Evolutionary conservation across 2,888 invertebrate species (phyloP).

Genomic region (Caenorhabditis virilis): DNA sequence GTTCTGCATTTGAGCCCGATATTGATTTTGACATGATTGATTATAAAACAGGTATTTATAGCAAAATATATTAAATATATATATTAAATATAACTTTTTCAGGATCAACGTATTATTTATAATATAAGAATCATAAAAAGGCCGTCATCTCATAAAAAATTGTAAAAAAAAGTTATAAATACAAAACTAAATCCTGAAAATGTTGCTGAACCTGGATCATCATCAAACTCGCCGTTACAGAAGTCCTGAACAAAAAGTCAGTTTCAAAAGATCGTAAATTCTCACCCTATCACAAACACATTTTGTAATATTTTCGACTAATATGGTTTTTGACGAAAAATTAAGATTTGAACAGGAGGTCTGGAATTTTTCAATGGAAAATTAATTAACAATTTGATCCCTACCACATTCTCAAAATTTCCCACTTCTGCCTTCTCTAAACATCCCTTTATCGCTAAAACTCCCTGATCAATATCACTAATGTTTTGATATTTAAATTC

Average conservation of each 20-base stretch:
- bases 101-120: conserved; percentile 29
- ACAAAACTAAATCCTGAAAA: background rate
- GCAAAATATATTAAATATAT: no score
- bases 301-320: background rate
- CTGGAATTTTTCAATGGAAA: no score
- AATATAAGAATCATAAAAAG: no score
- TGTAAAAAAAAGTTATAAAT: background rate
- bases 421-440: conserved; percentile 25
- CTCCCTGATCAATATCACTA: conserved; percentile 11
- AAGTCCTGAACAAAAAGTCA: conserved; percentile 19
- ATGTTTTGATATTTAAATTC: conserved; percentile 12
- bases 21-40: conserved; percentile 56
- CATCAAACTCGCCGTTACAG: conserved; percentile 30
- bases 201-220: conserved; percentile 11
- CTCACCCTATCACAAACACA: conserved; percentile 1
- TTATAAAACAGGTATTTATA: no score
- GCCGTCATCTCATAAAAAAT: no score
- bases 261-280: background rate
- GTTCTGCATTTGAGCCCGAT: conserved; percentile 52
- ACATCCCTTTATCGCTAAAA: conserved; percentile 23
- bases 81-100: no score
- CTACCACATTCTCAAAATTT: conserved; percentile 13
- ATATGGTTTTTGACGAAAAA: conserved; percentile 4
- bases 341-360: conserved; percentile 21
- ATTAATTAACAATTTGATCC: background rate